Percentiles rank a stretch among this genome's conserved stretches.
These are phyloP conservation scores for Eucriotettix oculatus DNA, from an alignment of 2,888 invertebrate genomes.

Conservation along the genomic window DNA sequence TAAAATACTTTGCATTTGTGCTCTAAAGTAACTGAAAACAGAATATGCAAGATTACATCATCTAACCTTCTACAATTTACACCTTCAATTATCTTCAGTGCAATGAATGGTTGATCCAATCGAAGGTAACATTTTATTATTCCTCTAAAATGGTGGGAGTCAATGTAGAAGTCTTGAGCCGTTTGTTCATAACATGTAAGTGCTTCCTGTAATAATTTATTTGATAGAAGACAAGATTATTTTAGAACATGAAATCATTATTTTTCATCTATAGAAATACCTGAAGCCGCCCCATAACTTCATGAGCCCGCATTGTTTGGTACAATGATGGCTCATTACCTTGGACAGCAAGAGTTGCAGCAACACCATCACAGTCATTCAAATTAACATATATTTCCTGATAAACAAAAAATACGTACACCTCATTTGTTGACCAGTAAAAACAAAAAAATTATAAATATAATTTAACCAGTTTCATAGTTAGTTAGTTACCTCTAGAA, in stretches of 20 bases:
- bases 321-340: conserved; percentile 58
- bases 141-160: conserved; percentile 36
- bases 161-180: conserved; percentile 37
- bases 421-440: background rate
- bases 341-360: conserved; percentile 58
- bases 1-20: no score
- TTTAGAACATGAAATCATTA: background rate
- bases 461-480: background rate
- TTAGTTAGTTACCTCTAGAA: conserved; percentile 20
- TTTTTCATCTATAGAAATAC: conserved; percentile 14
- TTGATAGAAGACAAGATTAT: background rate
- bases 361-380: conserved; percentile 81
- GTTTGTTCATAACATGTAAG: conserved; percentile 76
- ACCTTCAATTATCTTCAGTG: conserved; percentile 56
- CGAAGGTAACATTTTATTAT: conserved; percentile 75
- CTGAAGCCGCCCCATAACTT: conserved; percentile 63
- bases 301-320: conserved; percentile 70
- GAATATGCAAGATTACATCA: background rate
- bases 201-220: conserved; percentile 41
- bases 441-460: background rate
- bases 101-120: conserved; percentile 74
- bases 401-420: background rate
- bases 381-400: conserved; percentile 71
- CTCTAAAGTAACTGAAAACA: no score
- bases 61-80: conserved; percentile 36